Base-by-base conservation (phyloP, 2,113 vertebrate genomes). In the Acanthochromis polyacanthus region DNA sequence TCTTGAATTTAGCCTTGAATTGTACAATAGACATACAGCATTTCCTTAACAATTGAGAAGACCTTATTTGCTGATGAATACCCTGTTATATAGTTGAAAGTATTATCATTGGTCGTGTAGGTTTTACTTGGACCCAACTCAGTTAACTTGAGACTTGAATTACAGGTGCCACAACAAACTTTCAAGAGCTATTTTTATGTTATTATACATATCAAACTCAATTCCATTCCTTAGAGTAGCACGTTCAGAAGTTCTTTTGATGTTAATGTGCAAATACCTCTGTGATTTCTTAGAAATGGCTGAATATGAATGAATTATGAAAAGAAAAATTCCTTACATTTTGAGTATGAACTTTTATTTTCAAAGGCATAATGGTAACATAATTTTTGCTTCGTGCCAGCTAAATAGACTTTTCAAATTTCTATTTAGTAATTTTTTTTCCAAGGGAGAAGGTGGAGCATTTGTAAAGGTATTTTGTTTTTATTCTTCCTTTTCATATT, bases 241-340 rank as follows among this genome's bases (percentile, higher is more conserved):
- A 22, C 69, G 40, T 52, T 56, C 30, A 68, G 76, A 77, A 63
- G 52, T 59, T 20, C 23, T 45, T 83, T 83, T 74, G 64, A 77
- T 62, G 22, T 30, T 23, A 11, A 46, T 48, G 61, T 56, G 25
- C 55, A 56, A 64, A 82, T 46, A 48, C 25, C 10, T 78, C 23
- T 51, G 30, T 43, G 50, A 40, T 52, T 28, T 68, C 55, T 58
- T 20, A 58, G 2, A 22, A 75, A 63, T 57, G 51, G 25, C 11
- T 69, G 40, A 82, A 64, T 72, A 52, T 12, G 22, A 56, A 52
- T 12, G 22, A 56, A 58, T 48, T 25, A 73, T 50, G 25, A 78
- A 78, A 43, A 48, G 58, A 10, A 10, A 76, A 75, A 75, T 51
- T 30, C 22, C 23, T 75, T 16, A 11, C 1, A 51, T 60, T 55